Evolutionary conservation across 2,113 vertebrate species (phyloP).

Genomic region (Myotis yumanensis): DNA sequence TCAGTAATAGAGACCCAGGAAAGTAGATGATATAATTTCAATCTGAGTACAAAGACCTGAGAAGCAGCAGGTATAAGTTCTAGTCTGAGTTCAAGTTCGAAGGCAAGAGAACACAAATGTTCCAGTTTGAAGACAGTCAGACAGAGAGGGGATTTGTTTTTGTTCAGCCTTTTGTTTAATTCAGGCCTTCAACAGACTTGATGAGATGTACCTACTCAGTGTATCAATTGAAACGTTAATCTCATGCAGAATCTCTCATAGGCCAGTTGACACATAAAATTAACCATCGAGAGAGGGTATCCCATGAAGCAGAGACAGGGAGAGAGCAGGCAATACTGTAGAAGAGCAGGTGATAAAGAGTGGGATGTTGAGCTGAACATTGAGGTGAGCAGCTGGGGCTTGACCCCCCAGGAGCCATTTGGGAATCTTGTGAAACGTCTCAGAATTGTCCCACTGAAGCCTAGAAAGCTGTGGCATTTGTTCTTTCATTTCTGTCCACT

Average conservation of each 20-base stretch:
- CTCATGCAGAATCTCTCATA: neutral
- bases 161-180: neutral
- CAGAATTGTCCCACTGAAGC: neutral
- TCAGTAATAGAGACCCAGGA: neutral
- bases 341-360: neutral
- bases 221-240: neutral
- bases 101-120: neutral
- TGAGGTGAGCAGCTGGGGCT: neutral
- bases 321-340: neutral
- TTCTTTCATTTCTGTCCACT: neutral
- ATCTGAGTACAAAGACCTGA: neutral
- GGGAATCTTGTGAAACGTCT: neutral
- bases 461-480: neutral
- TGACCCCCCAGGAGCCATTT: accelerated
- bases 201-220: neutral
- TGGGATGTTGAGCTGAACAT: neutral
- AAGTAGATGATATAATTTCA: accelerated
- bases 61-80: neutral
- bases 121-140: neutral
- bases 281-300: neutral
- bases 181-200: neutral
- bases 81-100: neutral
- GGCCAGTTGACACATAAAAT: neutral
- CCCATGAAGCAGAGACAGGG: neutral
- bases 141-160: neutral